Base-by-base conservation (phyloP, 2,888 invertebrate genomes). In the Chrysolina haemoptera region DNA sequence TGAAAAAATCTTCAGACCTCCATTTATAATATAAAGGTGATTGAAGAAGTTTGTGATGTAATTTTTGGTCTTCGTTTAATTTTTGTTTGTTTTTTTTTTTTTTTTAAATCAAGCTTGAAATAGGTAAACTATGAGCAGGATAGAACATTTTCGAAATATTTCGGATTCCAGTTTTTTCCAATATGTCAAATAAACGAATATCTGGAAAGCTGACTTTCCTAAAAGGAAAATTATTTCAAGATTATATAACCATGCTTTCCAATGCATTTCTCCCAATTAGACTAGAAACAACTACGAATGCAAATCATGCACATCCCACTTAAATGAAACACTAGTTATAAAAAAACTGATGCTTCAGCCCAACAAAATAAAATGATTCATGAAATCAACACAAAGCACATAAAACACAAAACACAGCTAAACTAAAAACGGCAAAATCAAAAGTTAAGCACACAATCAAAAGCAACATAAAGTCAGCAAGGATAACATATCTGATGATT, bases 361-460 rank as follows among this genome's bases (percentile, higher is more conserved):
- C 74, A 68, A 77, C 67, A 76, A 76, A 68, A 69, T 66, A 76
- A 27, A 66, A 71, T 67, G 68, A 74, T 67, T 59, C 73, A 74
- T 76, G 75, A 77, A 76, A 76, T 59, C 73, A 76, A 76, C 71
- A 77, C 50, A 75, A 72, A 78, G 76, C 78, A 77, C 75, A 81
- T 76, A 80, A 74, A 78, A 74, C 78, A 71, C 59, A 69, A 71
- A 68, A 76, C 70, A 71, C 71, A 67, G 73, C 75, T 74, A 69
- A 72, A 72, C 72, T 71, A 76, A 66, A 71, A 79, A 70, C 48
- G 62, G 73, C 71, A 71, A 78, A 76, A 74, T 68, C 68, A 74
- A 76, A 76, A 78, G 75, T 73, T 78, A 83, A 82, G 82, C 83
- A 81, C 79, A 83, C 76, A 82, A 78, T 81, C 82, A 74, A 81